Conservation (phyloP, 2,888 invertebrate species). For the Syrista parreyssii region DNA sequence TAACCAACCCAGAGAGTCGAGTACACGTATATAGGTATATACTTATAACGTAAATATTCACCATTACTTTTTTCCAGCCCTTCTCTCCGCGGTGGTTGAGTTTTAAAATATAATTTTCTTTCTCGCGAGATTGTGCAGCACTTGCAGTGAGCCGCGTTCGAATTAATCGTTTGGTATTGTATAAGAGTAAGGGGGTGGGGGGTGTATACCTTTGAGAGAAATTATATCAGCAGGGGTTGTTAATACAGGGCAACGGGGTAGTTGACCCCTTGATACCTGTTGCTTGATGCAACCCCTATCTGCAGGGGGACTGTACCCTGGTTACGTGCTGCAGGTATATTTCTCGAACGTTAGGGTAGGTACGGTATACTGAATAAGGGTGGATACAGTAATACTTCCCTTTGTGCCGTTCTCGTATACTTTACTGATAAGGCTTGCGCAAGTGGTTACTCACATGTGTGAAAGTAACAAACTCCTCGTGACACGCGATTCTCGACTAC, state of each 20-base stretch:
- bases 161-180: too few species aligned
- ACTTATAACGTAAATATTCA: background rate
- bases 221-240: too few species aligned
- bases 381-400: background rate
- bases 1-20: background rate
- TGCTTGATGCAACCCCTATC: background rate
- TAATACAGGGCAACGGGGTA: too few species aligned
- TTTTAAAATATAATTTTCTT: background rate
- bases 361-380: background rate
- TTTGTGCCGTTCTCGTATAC: background rate
- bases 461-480: background rate
- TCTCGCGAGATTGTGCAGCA: background rate
- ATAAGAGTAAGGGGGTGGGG: too few species aligned
- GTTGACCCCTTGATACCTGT: background rate
- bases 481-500: background rate
- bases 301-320: background rate
- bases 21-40: background rate
- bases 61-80: background rate
- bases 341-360: background rate
- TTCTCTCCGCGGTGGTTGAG: background rate
- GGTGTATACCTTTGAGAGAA: too few species aligned
- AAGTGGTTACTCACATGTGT: background rate
- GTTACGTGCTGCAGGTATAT: background rate
- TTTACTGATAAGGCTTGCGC: background rate
- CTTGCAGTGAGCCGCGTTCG: background rate